phyloP scores from a whole-genome alignment of 2,888 invertebrate genomes.

The Salticus scenicus region DNA sequence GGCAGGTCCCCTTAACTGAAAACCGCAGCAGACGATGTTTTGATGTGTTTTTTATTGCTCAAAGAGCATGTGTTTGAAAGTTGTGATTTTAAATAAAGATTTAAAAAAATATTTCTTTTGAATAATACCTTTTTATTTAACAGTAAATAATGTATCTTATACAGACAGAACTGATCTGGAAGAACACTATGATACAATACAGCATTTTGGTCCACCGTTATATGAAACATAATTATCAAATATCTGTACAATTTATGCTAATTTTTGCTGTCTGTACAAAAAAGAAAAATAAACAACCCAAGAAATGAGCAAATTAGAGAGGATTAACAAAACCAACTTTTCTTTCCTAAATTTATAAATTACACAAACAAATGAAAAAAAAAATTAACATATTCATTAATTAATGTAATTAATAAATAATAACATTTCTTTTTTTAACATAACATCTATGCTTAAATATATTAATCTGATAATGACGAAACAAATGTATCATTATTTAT shows the following conservation, averaged over 20 bases:
- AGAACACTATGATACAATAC: slow-evolving; percentile 53
- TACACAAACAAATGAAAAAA: background rate
- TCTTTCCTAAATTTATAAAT: background rate
- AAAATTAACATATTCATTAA: background rate
- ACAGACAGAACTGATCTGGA: slow-evolving; percentile 51
- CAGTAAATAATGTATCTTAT: slow-evolving; percentile 63
- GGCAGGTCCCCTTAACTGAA: no score
- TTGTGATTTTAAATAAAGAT: no score
- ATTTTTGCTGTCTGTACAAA: slow-evolving; percentile 46
- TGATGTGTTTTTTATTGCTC: no score
- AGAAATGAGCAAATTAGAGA: slow-evolving; percentile 18
- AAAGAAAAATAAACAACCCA: slow-evolving; percentile 53
- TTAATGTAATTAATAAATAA: background rate
- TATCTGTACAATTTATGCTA: slow-evolving; percentile 11
- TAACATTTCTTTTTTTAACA: no score
- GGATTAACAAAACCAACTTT: slow-evolving; percentile 17
- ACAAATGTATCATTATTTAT: no score
- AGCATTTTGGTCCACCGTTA: slow-evolving; percentile 32
- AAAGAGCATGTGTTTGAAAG: no score
- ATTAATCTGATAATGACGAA: no score
- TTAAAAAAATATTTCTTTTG: no score
- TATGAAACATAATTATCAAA: slow-evolving; percentile 1
- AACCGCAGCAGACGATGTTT: no score
- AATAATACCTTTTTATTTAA: slow-evolving; percentile 64
- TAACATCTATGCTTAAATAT: no score